These are phyloP conservation scores for Rhopalosiphum maidis DNA, from an alignment of 1,140 invertebrate species.

Conservation along the genomic window DNA sequence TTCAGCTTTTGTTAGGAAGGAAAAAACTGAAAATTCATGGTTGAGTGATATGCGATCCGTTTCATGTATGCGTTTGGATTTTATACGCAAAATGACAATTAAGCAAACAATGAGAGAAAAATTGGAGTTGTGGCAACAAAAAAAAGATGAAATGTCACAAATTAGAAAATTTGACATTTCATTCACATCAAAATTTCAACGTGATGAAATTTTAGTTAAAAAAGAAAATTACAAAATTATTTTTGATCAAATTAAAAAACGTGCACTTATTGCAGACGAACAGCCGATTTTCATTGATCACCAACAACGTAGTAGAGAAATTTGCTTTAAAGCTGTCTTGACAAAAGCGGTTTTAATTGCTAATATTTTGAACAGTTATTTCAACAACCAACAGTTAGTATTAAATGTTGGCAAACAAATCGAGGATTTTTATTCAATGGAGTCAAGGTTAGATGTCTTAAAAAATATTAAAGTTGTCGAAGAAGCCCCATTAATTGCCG, in stretches of 20 bases:
- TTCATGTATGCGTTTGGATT: neutral
- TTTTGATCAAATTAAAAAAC: conserved; percentile 20
- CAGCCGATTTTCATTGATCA: neutral
- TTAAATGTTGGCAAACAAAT: conserved; percentile 16
- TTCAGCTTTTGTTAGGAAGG: neutral
- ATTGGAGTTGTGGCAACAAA: neutral
- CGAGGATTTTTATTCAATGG: neutral
- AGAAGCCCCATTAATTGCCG: neutral
- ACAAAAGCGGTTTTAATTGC: neutral
- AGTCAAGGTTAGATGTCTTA: neutral
- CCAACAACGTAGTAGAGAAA: conserved; percentile 23
- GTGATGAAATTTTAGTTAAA: neutral
- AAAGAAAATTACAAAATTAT: conserved; percentile 33
- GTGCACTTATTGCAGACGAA: neutral
- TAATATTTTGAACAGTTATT: neutral
- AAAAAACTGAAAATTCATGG: neutral
- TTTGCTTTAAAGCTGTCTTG: conserved; percentile 10
- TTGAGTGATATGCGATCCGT: neutral
- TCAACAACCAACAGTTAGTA: neutral
- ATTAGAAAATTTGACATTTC: neutral
- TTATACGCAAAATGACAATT: neutral
- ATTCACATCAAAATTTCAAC: neutral
- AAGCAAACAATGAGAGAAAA: neutral
- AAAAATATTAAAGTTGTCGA: neutral
- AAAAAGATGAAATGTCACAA: neutral